Percentiles rank a stretch among this genome's conserved stretches.
Evolutionary conservation across 2,113 vertebrate genomes (phyloP).

Genomic region (Neofelis nebulosa): DNA sequence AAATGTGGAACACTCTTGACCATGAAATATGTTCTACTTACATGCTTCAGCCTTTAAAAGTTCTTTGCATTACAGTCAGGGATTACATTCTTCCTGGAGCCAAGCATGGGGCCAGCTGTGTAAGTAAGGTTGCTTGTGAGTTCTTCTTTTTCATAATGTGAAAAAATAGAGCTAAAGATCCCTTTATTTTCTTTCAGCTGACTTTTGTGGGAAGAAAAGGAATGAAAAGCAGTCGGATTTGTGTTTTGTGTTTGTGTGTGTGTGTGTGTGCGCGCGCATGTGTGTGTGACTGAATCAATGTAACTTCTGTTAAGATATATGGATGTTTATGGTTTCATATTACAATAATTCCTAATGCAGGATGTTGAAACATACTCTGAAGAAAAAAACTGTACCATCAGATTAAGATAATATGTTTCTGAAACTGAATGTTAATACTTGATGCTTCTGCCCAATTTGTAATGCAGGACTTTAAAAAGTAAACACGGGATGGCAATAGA

Average conservation of each 20-base stretch:
- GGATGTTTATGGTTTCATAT: background rate
- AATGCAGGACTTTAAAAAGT: conserved; percentile 25
- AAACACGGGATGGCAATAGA: background rate
- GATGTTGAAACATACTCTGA: conserved; percentile 39
- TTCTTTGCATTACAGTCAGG: conserved; percentile 78
- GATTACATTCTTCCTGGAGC: conserved; percentile 74
- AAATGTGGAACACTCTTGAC: conserved; percentile 69
- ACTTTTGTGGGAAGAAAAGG: conserved; percentile 57
- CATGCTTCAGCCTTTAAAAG: conserved; percentile 74
- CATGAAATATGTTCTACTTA: conserved; percentile 75
- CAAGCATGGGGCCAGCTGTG: conserved; percentile 72
- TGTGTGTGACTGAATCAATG: background rate
- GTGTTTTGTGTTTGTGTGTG: background rate
- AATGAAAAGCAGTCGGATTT: conserved; percentile 20
- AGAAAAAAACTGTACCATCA: background rate
- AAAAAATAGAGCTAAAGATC: background rate
- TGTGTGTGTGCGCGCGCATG: background rate
- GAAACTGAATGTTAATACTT: conserved; percentile 45
- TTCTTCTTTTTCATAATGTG: conserved; percentile 53
- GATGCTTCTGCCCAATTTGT: background rate
- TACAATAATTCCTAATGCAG: background rate
- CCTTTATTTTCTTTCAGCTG: conserved; percentile 50
- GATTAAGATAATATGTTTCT: conserved; percentile 53
- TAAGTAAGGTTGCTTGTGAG: conserved; percentile 80
- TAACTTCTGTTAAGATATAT: background rate